Evolutionary conservation across 2,888 invertebrate species (phyloP).

Genomic region (Trachelus tabidus): DNA sequence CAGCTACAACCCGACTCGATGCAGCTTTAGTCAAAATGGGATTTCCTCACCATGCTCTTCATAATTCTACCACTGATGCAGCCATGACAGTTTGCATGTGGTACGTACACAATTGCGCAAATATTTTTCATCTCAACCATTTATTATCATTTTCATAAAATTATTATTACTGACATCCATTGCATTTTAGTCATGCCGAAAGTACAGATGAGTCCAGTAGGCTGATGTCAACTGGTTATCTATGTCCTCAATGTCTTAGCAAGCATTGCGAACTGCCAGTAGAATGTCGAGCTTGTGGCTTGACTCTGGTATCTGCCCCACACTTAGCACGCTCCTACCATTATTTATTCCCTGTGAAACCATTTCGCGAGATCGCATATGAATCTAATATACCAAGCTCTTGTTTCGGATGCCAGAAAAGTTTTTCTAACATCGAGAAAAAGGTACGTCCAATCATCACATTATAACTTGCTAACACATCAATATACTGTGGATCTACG

Average conservation of each 20-base stretch:
- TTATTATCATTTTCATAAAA: conserved; percentile 6
- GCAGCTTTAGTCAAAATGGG: conserved; percentile 95
- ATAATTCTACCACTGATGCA: conserved; percentile 72
- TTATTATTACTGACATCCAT: conserved; percentile 13
- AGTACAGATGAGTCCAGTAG: conserved; percentile 76
- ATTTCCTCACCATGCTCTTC: conserved; percentile 84
- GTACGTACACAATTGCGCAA: conserved; percentile 66
- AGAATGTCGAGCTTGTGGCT: conserved; percentile 94
- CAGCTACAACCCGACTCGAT: conserved; percentile 78
- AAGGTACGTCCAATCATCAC: conserved; percentile 68
- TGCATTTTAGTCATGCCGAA: conserved; percentile 79
- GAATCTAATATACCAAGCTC: conserved; percentile 69
- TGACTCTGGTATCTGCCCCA: conserved; percentile 97
- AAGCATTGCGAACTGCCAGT: conserved; percentile 98
- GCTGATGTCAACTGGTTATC: conserved; percentile 81
- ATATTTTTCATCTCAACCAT: conserved; percentile 5
- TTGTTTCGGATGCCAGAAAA: conserved; percentile 83
- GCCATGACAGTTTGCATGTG: conserved; percentile 94
- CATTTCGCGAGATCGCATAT: conserved; percentile 80
- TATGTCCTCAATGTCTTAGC: conserved; percentile 95
- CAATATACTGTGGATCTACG: no score
- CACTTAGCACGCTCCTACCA: conserved; percentile 98
- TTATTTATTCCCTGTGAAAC: conserved; percentile 93
- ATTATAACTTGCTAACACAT: neutral
- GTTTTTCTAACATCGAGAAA: conserved; percentile 77